A percentile compares a stretch with the other conserved stretches of the same genome.
These are phyloP conservation scores for Vidua macroura DNA, from an alignment of 2,113 vertebrate genomes.

Conservation along the genomic window DNA sequence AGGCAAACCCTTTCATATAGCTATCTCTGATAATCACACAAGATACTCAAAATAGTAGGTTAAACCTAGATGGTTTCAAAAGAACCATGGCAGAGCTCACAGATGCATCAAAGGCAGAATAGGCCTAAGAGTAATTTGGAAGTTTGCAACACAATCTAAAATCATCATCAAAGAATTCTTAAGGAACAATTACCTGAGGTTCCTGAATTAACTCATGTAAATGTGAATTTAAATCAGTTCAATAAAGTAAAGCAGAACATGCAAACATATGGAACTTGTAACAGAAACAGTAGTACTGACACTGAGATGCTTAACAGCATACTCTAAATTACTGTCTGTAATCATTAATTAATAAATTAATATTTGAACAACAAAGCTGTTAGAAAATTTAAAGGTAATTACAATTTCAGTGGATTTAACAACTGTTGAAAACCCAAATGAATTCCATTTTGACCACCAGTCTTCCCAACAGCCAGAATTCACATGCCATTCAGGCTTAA, in stretches of 20 bases:
- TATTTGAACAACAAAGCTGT: neutral
- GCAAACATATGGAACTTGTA: neutral
- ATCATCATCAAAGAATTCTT: neutral
- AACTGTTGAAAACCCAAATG: neutral
- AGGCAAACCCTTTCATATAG: neutral
- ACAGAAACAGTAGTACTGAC: neutral
- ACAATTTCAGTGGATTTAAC: neutral
- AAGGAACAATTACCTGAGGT: neutral
- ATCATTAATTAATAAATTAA: neutral
- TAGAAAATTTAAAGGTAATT: neutral
- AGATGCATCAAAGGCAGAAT: neutral
- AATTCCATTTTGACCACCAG: neutral
- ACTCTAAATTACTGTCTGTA: neutral
- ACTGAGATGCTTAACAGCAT: neutral
- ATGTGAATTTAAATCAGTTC: neutral
- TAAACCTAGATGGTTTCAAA: neutral
- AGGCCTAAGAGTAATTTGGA: neutral
- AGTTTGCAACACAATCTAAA: neutral
- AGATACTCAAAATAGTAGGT: neutral
- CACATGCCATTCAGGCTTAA: neutral
- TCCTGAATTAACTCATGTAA: neutral
- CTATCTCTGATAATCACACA: neutral
- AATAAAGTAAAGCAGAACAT: neutral
- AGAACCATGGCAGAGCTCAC: neutral
- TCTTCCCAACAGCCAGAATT: neutral